Conservation (phyloP, 2,888 invertebrate genomes). For the Cantharis flavilabris region DNA sequence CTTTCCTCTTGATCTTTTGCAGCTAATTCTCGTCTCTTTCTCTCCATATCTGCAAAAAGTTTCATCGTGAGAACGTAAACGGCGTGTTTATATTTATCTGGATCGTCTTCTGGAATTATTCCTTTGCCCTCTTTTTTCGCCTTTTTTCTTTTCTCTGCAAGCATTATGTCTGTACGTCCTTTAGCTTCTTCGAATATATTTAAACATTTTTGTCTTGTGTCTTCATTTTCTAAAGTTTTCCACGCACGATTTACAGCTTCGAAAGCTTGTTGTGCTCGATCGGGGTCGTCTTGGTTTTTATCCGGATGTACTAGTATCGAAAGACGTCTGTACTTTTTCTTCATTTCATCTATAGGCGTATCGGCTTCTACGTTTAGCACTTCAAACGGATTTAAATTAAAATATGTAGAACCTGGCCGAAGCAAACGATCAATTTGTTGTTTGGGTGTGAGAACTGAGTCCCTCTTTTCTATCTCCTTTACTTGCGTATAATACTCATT, state of each 20-base stretch:
- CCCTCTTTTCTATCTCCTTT: slow-evolving; percentile 97
- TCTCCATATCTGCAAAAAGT: slow-evolving; percentile 92
- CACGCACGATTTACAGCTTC: slow-evolving; percentile 94
- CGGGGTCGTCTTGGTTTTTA: slow-evolving; percentile 95
- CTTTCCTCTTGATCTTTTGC: slow-evolving; percentile 91
- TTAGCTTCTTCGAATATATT: slow-evolving; percentile 98
- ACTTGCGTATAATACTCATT: slow-evolving; percentile 88
- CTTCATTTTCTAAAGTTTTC: slow-evolving; percentile 94
- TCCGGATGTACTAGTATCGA: slow-evolving; percentile 99
- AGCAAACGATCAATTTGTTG: slow-evolving; percentile 97
- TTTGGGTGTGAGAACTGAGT: slow-evolving; percentile 93
- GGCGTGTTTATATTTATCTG: slow-evolving; percentile 85
- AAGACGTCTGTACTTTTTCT: slow-evolving; percentile 93
- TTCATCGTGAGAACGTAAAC: slow-evolving; percentile 99
- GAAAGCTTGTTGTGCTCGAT: slow-evolving; percentile 91
- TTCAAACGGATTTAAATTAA: slow-evolving; percentile 97
- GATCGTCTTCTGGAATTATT: slow-evolving; percentile 86
- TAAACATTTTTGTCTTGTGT: slow-evolving; percentile 89
- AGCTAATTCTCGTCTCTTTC: slow-evolving; percentile 85
- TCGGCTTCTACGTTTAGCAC: slow-evolving; percentile 92
- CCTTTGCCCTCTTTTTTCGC: slow-evolving; percentile 88
- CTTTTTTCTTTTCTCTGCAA: slow-evolving; percentile 92
- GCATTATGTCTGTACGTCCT: slow-evolving; percentile 90
- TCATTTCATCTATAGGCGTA: slow-evolving; percentile 85
- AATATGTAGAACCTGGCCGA: slow-evolving; percentile 96